A percentile compares a stretch with the other conserved stretches of the same genome.
Evolutionary conservation across 2,797 vertebrate species (phyloP).

Genomic region (Crossoptilon crossoptilon): DNA sequence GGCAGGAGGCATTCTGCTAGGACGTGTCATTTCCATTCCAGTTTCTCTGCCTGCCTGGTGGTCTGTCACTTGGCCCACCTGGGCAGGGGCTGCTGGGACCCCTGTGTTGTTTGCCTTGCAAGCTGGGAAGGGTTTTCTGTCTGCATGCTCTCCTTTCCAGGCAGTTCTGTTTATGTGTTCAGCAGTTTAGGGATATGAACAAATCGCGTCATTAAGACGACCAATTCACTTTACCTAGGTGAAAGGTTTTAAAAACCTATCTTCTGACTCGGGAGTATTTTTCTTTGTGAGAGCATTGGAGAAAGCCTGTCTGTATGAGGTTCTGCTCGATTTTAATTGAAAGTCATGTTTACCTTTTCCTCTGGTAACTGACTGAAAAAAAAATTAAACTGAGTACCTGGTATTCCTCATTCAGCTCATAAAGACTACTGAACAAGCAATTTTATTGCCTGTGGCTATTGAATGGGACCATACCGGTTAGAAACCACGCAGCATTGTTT

Average conservation of each 20-base stretch:
- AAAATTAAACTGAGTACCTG: background rate
- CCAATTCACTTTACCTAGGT: background rate
- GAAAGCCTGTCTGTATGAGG: background rate
- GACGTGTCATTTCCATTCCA: background rate
- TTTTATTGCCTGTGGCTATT: slow-evolving; percentile 1
- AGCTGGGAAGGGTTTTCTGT: background rate
- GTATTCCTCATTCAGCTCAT: background rate
- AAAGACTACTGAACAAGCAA: background rate
- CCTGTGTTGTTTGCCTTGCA: background rate
- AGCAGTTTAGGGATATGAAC: background rate
- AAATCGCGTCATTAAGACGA: background rate
- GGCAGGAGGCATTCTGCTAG: background rate
- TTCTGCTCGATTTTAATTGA: slow-evolving; percentile 26
- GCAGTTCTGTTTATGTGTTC: background rate
- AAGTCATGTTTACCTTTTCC: background rate
- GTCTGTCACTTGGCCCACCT: background rate
- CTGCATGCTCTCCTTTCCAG: background rate
- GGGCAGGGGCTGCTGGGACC: background rate
- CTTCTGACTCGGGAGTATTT: background rate
- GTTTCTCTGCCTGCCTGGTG: background rate
- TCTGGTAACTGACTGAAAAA: background rate
- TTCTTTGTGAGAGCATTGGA: background rate
- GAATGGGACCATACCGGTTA: background rate
- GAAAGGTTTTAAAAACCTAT: background rate
- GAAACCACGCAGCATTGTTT: background rate